Percentiles rank a stretch among this genome's conserved stretches.
Evolutionary conservation across 2,797 vertebrate genomes (phyloP).

Genomic region (Cuculus canorus): DNA sequence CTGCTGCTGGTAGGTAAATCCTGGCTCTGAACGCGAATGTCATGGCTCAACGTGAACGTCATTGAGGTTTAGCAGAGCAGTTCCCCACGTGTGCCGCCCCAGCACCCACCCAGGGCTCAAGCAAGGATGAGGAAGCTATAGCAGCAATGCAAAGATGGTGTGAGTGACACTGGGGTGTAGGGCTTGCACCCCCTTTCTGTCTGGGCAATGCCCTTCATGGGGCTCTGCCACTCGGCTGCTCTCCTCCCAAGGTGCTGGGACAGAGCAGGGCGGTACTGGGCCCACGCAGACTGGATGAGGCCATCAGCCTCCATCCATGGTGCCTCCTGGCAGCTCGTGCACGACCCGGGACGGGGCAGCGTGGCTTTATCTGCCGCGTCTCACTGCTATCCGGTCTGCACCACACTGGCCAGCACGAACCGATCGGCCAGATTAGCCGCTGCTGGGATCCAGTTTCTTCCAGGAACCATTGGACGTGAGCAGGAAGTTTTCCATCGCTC

Average conservation of each 20-base stretch:
- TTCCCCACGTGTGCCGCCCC: fast-evolving
- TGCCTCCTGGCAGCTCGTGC: background rate
- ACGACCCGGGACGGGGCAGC: background rate
- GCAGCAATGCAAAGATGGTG: background rate
- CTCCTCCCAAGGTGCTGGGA: fast-evolving
- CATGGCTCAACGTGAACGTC: background rate
- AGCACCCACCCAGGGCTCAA: background rate
- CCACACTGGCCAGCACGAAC: background rate
- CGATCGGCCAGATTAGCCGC: background rate
- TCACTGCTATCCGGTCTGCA: fast-evolving
- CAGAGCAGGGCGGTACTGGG: fast-evolving
- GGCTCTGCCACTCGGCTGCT: background rate
- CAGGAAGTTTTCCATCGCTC: background rate
- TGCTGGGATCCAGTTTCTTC: background rate
- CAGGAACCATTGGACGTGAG: fast-evolving
- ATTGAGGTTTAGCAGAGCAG: background rate
- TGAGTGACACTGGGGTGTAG: background rate
- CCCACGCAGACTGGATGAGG: background rate
- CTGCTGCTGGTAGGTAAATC: background rate
- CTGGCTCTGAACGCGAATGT: background rate
- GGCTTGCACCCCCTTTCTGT: background rate
- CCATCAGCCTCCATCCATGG: background rate
- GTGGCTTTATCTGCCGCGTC: background rate
- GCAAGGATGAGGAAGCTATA: background rate
- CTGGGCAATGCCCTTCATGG: background rate